Conservation (phyloP, 2,797 vertebrate species). For the Diceros bicornis region DNA sequence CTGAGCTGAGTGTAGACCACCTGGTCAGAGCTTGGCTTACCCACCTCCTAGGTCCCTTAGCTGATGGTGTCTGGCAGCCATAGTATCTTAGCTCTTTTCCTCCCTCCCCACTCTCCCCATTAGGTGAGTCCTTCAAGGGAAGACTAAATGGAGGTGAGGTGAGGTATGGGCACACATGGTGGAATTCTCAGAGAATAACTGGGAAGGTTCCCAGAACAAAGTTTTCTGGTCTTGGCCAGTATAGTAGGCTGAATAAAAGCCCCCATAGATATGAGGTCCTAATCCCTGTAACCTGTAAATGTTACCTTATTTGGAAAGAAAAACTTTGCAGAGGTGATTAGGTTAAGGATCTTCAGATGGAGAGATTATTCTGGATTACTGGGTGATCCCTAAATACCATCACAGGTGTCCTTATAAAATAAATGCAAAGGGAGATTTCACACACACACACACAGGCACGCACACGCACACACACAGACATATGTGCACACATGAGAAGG, state of each 20-base stretch:
- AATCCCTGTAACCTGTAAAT: neutral
- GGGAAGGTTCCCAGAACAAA: neutral
- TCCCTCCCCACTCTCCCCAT: neutral
- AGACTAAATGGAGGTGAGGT: neutral
- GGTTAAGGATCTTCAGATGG: neutral
- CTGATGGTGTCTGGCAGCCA: neutral
- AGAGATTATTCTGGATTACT: neutral
- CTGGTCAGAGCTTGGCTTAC: constrained; percentile 24
- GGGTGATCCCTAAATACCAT: neutral
- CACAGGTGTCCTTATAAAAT: neutral
- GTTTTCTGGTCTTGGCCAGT: neutral
- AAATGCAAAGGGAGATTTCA: neutral
- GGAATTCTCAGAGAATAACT: neutral
- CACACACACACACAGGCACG: neutral
- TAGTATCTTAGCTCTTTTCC: neutral
- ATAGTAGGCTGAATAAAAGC: neutral
- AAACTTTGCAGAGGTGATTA: neutral
- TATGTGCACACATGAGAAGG: neutral
- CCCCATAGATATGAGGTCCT: neutral
- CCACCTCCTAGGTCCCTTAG: neutral
- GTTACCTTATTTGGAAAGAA: neutral
- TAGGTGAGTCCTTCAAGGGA: neutral
- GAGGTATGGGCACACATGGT: accelerated
- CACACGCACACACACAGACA: too few species aligned
- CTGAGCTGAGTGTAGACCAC: constrained; percentile 4